Evolutionary conservation across 2,797 vertebrate genomes (phyloP).

Genomic region (Coregonus ussuriensis): DNA sequence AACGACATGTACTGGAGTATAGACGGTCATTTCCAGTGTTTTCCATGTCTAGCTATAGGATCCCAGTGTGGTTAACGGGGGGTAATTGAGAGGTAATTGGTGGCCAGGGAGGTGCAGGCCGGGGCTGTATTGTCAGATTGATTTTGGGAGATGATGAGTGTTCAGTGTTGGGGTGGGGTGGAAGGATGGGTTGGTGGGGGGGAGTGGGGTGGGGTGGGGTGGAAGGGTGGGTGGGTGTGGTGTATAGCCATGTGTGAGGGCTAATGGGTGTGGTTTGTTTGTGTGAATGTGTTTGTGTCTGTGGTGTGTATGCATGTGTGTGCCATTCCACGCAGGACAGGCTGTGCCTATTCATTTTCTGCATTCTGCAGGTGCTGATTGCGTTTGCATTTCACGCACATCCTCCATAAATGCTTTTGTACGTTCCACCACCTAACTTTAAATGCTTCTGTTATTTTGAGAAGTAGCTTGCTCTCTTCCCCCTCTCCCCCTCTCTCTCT

Average conservation of each 20-base stretch:
- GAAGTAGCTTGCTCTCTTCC: not conserved
- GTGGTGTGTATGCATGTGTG: not conserved
- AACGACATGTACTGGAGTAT: not conserved
- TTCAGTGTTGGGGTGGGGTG: conserved; percentile 11
- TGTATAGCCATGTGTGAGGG: conserved; percentile 5
- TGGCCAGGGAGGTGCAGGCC: not conserved
- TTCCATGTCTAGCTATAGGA: not conserved
- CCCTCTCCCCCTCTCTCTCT: no score
- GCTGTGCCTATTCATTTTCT: not conserved
- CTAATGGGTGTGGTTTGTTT: not conserved
- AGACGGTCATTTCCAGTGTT: not conserved
- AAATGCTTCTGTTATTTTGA: not conserved
- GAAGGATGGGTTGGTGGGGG: not conserved
- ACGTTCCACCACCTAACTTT: not conserved
- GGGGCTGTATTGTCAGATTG: not conserved
- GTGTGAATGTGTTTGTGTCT: no score
- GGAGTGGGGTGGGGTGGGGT: no score
- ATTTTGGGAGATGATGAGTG: conserved; percentile 1
- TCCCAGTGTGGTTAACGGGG: conserved; percentile 7
- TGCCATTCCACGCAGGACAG: not conserved
- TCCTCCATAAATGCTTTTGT: not conserved
- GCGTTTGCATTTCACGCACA: no score
- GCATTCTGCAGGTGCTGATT: not conserved
- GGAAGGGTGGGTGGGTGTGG: no score
- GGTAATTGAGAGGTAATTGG: not conserved